phyloP scores from a whole-genome alignment of 2,888 invertebrate species.

The Cepaea hortensis region DNA sequence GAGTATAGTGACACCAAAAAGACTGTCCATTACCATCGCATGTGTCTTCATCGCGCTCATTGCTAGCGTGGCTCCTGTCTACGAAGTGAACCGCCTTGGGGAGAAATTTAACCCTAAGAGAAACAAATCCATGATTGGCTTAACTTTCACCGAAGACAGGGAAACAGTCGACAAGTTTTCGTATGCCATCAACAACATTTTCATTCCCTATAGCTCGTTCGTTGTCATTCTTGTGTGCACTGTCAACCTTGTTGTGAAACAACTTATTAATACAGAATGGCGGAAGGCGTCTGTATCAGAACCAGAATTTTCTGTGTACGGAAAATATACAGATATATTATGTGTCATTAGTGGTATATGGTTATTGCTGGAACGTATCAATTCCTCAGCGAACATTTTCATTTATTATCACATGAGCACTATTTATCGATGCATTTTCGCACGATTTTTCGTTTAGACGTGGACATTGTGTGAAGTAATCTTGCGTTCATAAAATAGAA shows the following conservation, averaged over 20 bases:
- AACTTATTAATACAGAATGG: not conserved
- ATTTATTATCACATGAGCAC: slow-evolving; percentile 9
- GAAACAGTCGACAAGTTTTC: not conserved
- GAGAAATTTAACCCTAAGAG: not conserved
- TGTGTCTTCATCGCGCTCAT: not conserved
- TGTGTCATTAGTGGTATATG: not conserved
- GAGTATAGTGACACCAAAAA: not conserved
- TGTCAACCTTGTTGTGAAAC: not conserved
- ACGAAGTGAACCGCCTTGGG: not conserved
- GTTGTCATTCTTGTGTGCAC: not conserved
- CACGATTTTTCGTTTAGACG: not conserved
- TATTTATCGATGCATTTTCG: not conserved
- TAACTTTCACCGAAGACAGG: not conserved
- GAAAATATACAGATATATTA: too few relatives aligned
- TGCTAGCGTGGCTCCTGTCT: not conserved
- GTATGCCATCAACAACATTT: not conserved
- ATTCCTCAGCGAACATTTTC: not conserved
- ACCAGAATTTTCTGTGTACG: too few relatives aligned
- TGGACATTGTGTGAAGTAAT: too few relatives aligned
- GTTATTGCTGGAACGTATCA: not conserved
- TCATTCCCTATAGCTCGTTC: not conserved
- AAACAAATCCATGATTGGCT: not conserved
- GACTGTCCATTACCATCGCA: not conserved
- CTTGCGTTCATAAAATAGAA: too few relatives aligned
- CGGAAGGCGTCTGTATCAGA: not conserved